These are phyloP conservation scores for Tholera decimalis DNA, from an alignment of 2,888 invertebrate species.

Conservation along the genomic window DNA sequence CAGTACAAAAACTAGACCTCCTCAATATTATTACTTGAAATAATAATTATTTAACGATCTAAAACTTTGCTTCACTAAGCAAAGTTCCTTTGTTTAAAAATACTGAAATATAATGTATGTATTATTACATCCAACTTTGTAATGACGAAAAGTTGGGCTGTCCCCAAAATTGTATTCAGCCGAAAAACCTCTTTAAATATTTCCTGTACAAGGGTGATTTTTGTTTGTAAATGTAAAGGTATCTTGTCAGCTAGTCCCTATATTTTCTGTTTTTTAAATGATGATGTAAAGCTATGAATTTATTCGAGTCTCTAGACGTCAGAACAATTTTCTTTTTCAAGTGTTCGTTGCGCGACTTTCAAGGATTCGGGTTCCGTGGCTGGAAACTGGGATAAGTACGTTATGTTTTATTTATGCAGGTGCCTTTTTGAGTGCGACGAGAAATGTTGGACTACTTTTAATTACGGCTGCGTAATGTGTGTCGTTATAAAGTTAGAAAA, in stretches of 20 bases:
- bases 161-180: neutral
- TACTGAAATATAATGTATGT: slow-evolving; percentile 64
- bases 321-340: slow-evolving; percentile 81
- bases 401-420: slow-evolving; percentile 37
- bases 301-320: slow-evolving; percentile 78
- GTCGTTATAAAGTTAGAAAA: neutral
- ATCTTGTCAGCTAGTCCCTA: slow-evolving; percentile 49
- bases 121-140: slow-evolving; percentile 59
- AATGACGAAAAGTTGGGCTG: slow-evolving; percentile 53
- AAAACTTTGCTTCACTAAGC: slow-evolving; percentile 49
- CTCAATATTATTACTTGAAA: slow-evolving; percentile 36
- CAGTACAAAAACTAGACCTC: slow-evolving; percentile 31
- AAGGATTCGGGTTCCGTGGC: slow-evolving; percentile 64
- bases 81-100: slow-evolving; percentile 52
- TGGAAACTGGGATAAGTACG: slow-evolving; percentile 32
- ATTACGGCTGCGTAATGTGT: slow-evolving; percentile 29
- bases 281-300: slow-evolving; percentile 86
- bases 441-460: slow-evolving; percentile 31
- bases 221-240: slow-evolving; percentile 33
- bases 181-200: slow-evolving; percentile 27
- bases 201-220: slow-evolving; percentile 26
- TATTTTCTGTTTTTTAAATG: slow-evolving; percentile 80
- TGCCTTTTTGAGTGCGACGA: slow-evolving; percentile 31
- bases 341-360: slow-evolving; percentile 73
- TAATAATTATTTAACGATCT: slow-evolving; percentile 39